Base-by-base conservation (phyloP, 2,797 vertebrate genomes). In the Odontamblyopus rebecca region DNA sequence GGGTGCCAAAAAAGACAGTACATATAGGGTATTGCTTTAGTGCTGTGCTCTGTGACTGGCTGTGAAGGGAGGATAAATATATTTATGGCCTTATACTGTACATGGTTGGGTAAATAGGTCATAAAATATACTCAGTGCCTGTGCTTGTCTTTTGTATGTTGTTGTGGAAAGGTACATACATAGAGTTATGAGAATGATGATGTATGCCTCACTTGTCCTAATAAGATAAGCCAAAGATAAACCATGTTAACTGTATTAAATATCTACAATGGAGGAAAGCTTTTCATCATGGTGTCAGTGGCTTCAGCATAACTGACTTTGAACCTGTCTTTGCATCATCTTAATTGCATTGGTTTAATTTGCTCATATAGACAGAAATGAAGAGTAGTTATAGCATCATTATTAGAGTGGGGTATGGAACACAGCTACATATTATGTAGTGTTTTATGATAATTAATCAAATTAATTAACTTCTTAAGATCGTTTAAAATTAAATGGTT, bases 11-110 rank as follows among this genome's bases (percentile, higher is more conserved):
- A 50, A 72, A 65, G 53, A 38, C 19, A 70, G 13, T 0, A 11
- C 38, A 2, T 70, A 74, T 70, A 74, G 73, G 63, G 66, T 56
- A 57, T 64, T 70, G 60, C 53, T 70, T 53, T 68, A 35, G 30
- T n/a, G 53, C 66, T 48, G 9, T 5, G 32, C 5, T 30, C 2
- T 27, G 54, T 68, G 38, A 41, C 50, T 60, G 27, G 41, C 6
- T 26, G 27, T 71, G 48, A 0, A 61, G 41, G 38, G 23, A 6
- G 65, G 38, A 63, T 13, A 56, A n/a, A 54, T 69, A n/a, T 82
- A 18, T 82, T 71, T 63, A 53, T 59, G 41, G 48, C 66, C 11
- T 69, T 38, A 12, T 11, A 66, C 15, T 38, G 9, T 11, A 66
- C 15, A 2, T 57, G 71, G 30, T 38, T 63, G 7, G 12, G 75